Conservation (phyloP, 2,888 invertebrate genomes). For the Brenthis hecate region DNA sequence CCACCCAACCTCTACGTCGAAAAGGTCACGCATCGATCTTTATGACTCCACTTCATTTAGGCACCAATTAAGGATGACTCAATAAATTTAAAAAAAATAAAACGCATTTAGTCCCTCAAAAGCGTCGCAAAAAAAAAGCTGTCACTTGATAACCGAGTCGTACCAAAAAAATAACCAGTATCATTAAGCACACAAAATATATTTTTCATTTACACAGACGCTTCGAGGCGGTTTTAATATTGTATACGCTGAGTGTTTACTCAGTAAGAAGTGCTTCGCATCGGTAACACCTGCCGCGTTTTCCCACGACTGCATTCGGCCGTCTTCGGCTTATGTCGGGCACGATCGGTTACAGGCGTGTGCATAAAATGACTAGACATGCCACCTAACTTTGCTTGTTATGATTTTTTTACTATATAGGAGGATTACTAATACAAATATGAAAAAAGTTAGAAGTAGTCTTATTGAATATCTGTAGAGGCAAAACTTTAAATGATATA, state of each 20-base stretch:
- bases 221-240: conserved; percentile 80
- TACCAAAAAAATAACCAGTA: conserved; percentile 79
- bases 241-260: conserved; percentile 79
- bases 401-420: not conserved
- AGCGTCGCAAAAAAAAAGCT: conserved; percentile 68
- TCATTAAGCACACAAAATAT: conserved; percentile 82
- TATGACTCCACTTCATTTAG: conserved; percentile 57
- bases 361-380: conserved; percentile 11
- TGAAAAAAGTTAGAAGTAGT: no score
- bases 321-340: conserved; percentile 59
- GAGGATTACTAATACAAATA: no score
- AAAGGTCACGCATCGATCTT: conserved; percentile 47
- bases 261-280: conserved; percentile 80
- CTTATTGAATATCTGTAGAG: no score
- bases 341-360: conserved; percentile 54
- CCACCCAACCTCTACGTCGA: conserved; percentile 16
- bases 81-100: conserved; percentile 71
- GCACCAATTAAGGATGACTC: conserved; percentile 71
- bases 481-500: no score
- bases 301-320: conserved; percentile 76
- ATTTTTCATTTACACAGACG: conserved; percentile 81
- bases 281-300: conserved; percentile 80
- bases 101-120: conserved; percentile 53
- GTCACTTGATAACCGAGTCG: conserved; percentile 67
- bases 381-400: conserved; percentile 7